Conservation (phyloP, 2,797 vertebrate genomes). For the Dryobates pubescens region DNA sequence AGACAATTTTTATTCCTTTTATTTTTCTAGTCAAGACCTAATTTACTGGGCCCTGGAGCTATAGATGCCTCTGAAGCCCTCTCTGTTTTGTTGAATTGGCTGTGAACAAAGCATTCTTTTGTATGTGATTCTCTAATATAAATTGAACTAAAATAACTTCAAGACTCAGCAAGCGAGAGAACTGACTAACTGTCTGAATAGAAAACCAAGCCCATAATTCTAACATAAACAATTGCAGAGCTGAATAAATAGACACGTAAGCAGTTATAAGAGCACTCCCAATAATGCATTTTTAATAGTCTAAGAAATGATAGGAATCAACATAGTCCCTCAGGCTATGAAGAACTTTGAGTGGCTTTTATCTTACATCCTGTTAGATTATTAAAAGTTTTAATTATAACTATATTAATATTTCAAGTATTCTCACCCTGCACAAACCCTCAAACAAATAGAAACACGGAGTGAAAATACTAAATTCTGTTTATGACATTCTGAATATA, state of each 20-base stretch:
- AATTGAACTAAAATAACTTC: conserved; percentile 48
- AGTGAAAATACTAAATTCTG: neutral
- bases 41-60: conserved; percentile 49
- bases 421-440: conserved; percentile 7
- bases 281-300: conserved; percentile 62
- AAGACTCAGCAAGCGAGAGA: conserved; percentile 18
- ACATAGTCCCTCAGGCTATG: conserved; percentile 36
- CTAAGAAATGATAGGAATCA: conserved; percentile 23
- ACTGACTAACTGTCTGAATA: conserved; percentile 6
- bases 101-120: conserved; percentile 43
- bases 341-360: conserved; percentile 48
- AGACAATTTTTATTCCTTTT: conserved; percentile 21
- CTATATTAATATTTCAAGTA: conserved; percentile 39
- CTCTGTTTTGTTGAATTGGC: conserved; percentile 6
- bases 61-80: conserved; percentile 16
- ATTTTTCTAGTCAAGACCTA: conserved; percentile 49
- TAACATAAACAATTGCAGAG: conserved; percentile 46
- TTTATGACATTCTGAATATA: neutral
- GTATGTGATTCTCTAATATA: conserved; percentile 16
- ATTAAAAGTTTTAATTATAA: conserved; percentile 56
- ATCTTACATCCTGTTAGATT: conserved; percentile 41
- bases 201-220: conserved; percentile 49
- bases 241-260: conserved; percentile 46
- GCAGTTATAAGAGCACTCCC: conserved; percentile 27
- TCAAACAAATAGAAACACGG: neutral